Conservation (phyloP, 2,797 vertebrate species). For the Taenioides sp. region DNA sequence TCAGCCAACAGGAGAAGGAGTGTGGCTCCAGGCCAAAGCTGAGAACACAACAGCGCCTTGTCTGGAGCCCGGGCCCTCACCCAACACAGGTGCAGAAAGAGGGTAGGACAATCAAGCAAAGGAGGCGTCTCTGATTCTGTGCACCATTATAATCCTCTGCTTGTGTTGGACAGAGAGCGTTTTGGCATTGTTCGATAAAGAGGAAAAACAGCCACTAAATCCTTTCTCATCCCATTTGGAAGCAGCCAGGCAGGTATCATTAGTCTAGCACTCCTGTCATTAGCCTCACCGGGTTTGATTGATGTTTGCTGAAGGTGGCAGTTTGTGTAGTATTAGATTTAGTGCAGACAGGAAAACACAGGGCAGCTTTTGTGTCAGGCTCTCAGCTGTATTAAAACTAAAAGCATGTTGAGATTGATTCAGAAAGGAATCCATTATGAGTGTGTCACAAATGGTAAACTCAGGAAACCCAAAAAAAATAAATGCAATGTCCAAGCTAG, state of each 20-base stretch:
- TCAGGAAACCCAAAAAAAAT: constrained; percentile 29
- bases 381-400: constrained; percentile 23
- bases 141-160: constrained; percentile 54
- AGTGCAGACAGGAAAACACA: constrained; percentile 33
- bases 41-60: constrained; percentile 74
- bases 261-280: constrained; percentile 56
- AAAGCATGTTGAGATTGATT: constrained; percentile 26
- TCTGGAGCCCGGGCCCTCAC: constrained; percentile 69
- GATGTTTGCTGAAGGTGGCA: constrained; percentile 53
- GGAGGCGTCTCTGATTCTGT: constrained; percentile 48
- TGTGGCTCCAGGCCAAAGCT: constrained; percentile 66
- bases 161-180: constrained; percentile 58
- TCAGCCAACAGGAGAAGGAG: constrained; percentile 68
- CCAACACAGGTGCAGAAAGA: constrained; percentile 80
- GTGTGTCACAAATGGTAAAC: constrained; percentile 12
- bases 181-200: constrained; percentile 46
- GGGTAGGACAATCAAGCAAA: constrained; percentile 44
- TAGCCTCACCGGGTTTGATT: constrained; percentile 61
- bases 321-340: constrained; percentile 47
- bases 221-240: constrained; percentile 39
- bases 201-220: constrained; percentile 31
- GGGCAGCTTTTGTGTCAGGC: constrained; percentile 30
- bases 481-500: constrained; percentile 57
- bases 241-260: constrained; percentile 37
- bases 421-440: constrained; percentile 19